Conservation (phyloP, 2,113 vertebrate species). For the Sphaerodactylus townsendi region DNA sequence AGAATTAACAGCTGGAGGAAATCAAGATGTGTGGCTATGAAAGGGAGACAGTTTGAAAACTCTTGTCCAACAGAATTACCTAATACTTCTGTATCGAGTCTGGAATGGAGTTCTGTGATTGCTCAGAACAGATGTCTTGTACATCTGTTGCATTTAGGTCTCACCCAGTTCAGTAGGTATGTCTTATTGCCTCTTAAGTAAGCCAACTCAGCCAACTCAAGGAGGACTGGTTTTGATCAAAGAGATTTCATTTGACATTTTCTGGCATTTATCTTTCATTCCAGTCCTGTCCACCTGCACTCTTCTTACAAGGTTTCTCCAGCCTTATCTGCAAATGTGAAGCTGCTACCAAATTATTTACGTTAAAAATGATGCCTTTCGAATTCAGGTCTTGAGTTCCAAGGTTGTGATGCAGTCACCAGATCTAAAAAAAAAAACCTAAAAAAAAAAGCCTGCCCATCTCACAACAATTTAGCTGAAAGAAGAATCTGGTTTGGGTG, state of each 20-base stretch:
- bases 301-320: background rate
- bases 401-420: background rate
- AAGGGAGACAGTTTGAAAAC: constrained; percentile 28
- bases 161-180: background rate
- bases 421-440: constrained; percentile 4
- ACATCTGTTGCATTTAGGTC: background rate
- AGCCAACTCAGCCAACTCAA: background rate
- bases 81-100: accelerated
- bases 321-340: background rate
- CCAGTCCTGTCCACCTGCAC: background rate
- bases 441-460: constrained; percentile 36
- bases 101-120: background rate
- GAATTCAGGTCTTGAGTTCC: constrained; percentile 21
- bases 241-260: background rate
- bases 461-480: constrained; percentile 3
- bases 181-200: background rate
- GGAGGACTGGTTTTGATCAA: background rate
- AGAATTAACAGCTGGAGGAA: constrained; percentile 9
- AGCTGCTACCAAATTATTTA: constrained; percentile 4
- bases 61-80: accelerated
- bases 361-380: background rate
- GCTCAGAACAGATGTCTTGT: background rate
- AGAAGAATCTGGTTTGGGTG: constrained; percentile 39
- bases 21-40: constrained; percentile 3
- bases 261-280: background rate